Evolutionary conservation across 1,140 invertebrate species (phyloP), one percentile per base, ranked within the genome.

Genomic region (Amphibalanus amphitrite): DNA sequence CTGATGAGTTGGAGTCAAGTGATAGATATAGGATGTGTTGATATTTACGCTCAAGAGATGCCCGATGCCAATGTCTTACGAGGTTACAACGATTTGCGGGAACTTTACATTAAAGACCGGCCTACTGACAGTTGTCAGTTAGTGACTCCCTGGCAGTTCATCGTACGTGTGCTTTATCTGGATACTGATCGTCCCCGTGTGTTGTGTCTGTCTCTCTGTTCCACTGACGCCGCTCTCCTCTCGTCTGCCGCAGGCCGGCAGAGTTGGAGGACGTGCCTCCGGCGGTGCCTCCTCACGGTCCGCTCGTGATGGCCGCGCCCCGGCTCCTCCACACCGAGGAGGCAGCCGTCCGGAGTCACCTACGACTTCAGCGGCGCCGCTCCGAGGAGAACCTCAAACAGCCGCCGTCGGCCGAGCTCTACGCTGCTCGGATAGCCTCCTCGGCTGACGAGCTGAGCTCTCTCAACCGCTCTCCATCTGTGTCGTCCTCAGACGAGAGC

Each of bases 381-480:
- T 86, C 85, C 3, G 86, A 86, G 73, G 86, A 88, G 76, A 86
- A 85, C 75, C 75, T 87, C 17, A 84, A 83, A 13, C 81, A 84
- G 29, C 84, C 74, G 17, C 72, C 82, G 13, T 74, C 74, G 59
- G 72, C 73, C 64, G 76, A 76, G 64, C 73, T 77, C 13, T 73
- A 75, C 40, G 72, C 77, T n/a, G 74, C 76, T 10, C 72, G 76
- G 29, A 75, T 78, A n/a, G 87, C 88, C 77, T 90, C 88, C 0
- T 90, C 89, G 0, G 89, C 88, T 1, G 89, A 90, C 78, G 89
- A 90, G 78, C 84, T 90, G 26, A 89, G 88, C 77, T 90, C 88
- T 0, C 79, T 90, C 1, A 90, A 90, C 72, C 85, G 88, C 72
- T 90, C 88, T 29, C 89, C 89, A 3, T 89, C 87, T 76, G 85